Base-by-base conservation (phyloP, 2,888 invertebrate species). In the Dermolepida albohirtum region DNA sequence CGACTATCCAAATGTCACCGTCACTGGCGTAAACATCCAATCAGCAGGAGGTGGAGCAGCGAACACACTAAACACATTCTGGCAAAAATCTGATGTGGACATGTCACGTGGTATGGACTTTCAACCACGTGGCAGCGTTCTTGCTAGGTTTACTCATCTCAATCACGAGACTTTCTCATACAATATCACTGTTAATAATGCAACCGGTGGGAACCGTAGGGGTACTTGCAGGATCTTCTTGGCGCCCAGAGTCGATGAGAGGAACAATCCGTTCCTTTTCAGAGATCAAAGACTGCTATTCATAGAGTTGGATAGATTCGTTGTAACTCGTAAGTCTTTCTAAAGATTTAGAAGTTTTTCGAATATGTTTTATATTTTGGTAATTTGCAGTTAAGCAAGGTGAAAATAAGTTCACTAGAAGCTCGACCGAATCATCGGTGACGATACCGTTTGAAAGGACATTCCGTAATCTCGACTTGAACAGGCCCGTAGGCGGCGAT, bases 401-500 rank as follows among this genome's bases (percentile, higher is more conserved):
- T 4, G 83, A 84, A 70, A 93, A 91, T 78, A 88, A 86, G 0
- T 85, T 95, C 62, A 86, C 85, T 0, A 89, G 92, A 11, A 81
- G 83, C 16, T 93, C 93, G 5, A 79, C 82, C 0, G 89, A 92
- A 54, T 94, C 95, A 0, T 90, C 92, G 0, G 90, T 95, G 11
- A 94, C 94, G 8, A 92, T 94, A 77, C 93, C 94, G 0, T 93
- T 91, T 80, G 93, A 93, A 79, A 86, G 91, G 67, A 93, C 92
- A 1, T 95, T 93, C 89, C 88, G 92, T 8, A 88, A 89, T 79
- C 79, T 91, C 75, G 90, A 92, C 73, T 76, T 79, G 0, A 85
- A 83, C 64, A 86, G 92, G 0, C 90, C 92, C 0, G 81, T 85
- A n/a, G 87, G 85, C 0, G 87, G 87, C 47, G 82, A 85, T 1